These are phyloP conservation scores for Sander lucioperca DNA, from an alignment of 2,113 vertebrate species.

Conservation along the genomic window DNA sequence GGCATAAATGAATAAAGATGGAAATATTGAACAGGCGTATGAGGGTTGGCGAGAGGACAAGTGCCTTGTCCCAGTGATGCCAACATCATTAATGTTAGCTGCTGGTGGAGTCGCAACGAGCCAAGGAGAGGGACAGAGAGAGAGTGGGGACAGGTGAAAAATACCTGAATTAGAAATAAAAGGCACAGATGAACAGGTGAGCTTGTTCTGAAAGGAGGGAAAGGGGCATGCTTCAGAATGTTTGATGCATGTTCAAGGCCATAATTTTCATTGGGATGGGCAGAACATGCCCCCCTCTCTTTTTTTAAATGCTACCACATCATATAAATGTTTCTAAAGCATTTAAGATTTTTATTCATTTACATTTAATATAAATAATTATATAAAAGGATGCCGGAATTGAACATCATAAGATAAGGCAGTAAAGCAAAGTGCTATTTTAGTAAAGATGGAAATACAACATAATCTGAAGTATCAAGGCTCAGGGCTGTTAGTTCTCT, in stretches of 20 bases:
- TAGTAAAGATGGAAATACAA: neutral
- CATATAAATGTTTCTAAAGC: neutral
- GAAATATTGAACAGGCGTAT: constrained; percentile 54
- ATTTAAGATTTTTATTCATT: neutral
- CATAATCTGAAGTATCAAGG: neutral
- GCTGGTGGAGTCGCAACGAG: constrained; percentile 9
- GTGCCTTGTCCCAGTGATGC: constrained; percentile 55
- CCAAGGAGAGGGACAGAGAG: neutral
- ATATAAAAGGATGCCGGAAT: neutral
- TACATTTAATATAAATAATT: neutral
- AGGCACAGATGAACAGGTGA: constrained; percentile 55
- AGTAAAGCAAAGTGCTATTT: neutral
- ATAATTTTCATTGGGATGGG: neutral
- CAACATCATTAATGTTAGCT: constrained; percentile 69
- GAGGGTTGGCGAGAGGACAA: constrained; percentile 57
- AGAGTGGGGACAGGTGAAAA: constrained; percentile 14
- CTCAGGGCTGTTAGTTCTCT: neutral
- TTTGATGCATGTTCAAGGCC: neutral
- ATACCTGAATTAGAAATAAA: constrained; percentile 41
- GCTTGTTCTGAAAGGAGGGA: constrained; percentile 13
- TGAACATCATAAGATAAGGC: neutral
- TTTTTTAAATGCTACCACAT: neutral
- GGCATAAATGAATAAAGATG: constrained; percentile 63
- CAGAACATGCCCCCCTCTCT: neutral
- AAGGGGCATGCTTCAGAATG: neutral